Base-by-base conservation (phyloP, 2,113 vertebrate genomes). In the Leptosomus discolor region DNA sequence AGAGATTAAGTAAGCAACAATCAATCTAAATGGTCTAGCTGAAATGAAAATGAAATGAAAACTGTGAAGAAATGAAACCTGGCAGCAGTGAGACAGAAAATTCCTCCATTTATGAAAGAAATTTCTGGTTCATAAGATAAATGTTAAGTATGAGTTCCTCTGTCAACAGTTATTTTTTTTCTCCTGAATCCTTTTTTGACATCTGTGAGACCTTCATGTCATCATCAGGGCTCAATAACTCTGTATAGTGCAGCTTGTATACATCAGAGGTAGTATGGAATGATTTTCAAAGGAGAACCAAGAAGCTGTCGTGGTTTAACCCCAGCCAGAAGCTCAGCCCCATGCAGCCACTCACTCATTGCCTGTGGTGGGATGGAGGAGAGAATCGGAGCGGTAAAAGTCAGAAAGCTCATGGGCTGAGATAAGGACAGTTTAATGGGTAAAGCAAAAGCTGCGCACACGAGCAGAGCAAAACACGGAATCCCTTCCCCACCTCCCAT, bases 161-260 rank as follows among this genome's bases (percentile, higher is more conserved):
- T 51, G 15, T 46, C 58, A 53, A 4, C 1, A 77, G 26, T 22
- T 79, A 27, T n/a, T 6, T 2, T 56, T 89, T 79, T 76, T n/a
- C 15, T 77, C 45, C 34, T 77, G 14, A 53, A 53, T 61, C 27
- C 1, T 5, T 43, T 22, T 79, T 34, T 60, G 39, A 80, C 4
- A 21, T 60, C 8, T 51, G 7, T 65, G 39, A 36, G 20, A 68
- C n/a, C 16, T 60, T 84, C 21, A 32, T 64, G 17, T 16, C 12
- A 6, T 82, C 5, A 21, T 30, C 32, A 67, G 10, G 5, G 41
- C 12, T n/a, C 6, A 63, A 50, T 8, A 74, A 41, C 61, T 69
- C 11, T 45, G 5, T 39, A 26, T n/a, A 5, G 12, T 46, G 12
- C 2, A 0, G 0, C 50, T 22, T 58, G 34, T 29, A 29, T 34